A percentile compares a stretch with the other conserved stretches of the same genome.
phyloP scores from a whole-genome alignment of 2,888 invertebrate species.

The Saturnia pavonia region DNA sequence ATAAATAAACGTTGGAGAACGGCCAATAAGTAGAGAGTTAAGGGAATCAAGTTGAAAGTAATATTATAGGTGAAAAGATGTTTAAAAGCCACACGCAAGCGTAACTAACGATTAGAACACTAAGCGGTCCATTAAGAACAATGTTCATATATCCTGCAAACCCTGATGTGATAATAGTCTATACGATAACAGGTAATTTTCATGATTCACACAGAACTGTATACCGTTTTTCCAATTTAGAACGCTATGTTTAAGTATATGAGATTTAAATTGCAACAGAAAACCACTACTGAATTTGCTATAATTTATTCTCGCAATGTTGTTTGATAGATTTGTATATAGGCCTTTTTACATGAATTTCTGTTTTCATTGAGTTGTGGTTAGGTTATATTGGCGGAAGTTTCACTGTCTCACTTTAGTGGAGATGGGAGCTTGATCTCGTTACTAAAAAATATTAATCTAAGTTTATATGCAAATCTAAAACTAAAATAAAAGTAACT shows the following conservation, averaged over 20 bases:
- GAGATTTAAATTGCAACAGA: neutral
- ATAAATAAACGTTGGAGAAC: neutral
- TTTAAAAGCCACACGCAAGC: neutral
- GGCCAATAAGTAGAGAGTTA: neutral
- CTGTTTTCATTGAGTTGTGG: neutral
- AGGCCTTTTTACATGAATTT: neutral
- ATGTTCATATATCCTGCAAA: neutral
- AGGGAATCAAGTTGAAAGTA: neutral
- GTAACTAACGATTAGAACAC: neutral
- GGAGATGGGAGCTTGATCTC: neutral
- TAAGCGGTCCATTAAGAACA: constrained; percentile 7
- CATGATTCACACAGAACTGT: neutral
- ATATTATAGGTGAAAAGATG: neutral
- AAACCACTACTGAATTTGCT: neutral
- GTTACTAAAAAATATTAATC: neutral
- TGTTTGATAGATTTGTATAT: neutral
- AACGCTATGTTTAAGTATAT: neutral
- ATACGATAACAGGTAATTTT: neutral
- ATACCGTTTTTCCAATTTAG: constrained; percentile 3
- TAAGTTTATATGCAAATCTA: too few species aligned
- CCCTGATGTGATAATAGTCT: neutral
- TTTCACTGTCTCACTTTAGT: neutral
- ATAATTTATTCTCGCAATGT: neutral
- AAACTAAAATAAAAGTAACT: too few species aligned
- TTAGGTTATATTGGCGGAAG: neutral